Base-by-base conservation (phyloP, 2,797 vertebrate genomes). In the Neomorphus geoffroyi region DNA sequence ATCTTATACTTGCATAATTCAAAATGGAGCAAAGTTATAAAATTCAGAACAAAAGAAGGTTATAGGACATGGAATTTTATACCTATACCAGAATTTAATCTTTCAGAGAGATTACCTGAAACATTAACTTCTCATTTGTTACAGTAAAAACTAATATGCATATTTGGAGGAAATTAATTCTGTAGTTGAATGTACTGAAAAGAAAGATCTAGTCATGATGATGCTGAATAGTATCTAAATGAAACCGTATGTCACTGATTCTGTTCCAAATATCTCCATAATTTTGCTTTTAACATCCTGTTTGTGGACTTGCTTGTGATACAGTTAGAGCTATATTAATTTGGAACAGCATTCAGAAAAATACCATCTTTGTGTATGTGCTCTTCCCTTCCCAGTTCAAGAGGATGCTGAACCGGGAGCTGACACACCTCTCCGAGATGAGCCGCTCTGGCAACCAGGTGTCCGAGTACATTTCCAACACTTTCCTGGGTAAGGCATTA, bases 381-480 rank as follows among this genome's bases (percentile, higher is more conserved):
- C 85, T 95, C n/a, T 94, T 84, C 67, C 89, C 92, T 58, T 82
- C 94, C 82, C 98, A 99, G 99, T 99, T 99, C 98, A 99, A 99
- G 98, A 99, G 99, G 98, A 99, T 99, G 99, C 98, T 99, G n/a
- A 99, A 99, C 97, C 98, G 99, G 94, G 99, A 99, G 97, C 98
- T 99, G 94, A 99, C 98, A 78, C 99, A 99, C 97, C 98, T 99
- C 97, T 99, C 99, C 33, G 99, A 99, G 98, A 99, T 99, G 99
- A 99, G 99, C 97, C 98, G 99, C 90, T 99, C 99, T 21, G 99
- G 99, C 90, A 99, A 99, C 98, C 99, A 99, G 97, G 99, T 99
- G 97, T 99, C 99, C 60, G 99, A 99, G 97, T 99, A 99, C 98
- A 99, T 99, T 98, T 99, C 99, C 97, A 99, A 98, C 98, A 99